Percentiles rank a stretch among this genome's conserved stretches.
Conservation (phyloP, 2,113 vertebrate species). For the Rhea americana region DNA sequence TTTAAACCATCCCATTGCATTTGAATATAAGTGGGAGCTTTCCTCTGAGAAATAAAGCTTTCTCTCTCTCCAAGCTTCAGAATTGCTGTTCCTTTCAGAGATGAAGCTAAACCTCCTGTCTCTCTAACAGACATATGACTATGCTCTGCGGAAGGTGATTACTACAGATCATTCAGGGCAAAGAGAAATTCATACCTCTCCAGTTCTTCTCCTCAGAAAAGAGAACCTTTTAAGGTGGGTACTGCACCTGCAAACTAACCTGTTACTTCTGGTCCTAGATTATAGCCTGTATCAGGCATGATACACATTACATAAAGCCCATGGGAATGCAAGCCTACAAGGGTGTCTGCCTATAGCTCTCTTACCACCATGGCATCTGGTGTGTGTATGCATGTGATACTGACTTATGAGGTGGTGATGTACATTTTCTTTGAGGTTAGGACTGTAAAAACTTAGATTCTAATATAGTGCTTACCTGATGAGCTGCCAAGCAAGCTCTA, state of each 20-base stretch:
- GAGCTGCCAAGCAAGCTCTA: neutral
- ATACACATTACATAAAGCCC: neutral
- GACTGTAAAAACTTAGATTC: neutral
- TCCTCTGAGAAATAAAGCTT: neutral
- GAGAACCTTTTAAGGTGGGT: constrained; percentile 76
- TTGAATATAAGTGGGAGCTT: neutral
- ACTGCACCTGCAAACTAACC: neutral
- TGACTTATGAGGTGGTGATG: neutral
- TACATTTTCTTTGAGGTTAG: neutral
- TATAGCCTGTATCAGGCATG: neutral
- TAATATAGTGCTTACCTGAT: neutral
- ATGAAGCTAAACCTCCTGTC: constrained; percentile 16
- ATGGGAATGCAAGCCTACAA: neutral
- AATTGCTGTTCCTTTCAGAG: neutral
- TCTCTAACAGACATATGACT: constrained; percentile 65
- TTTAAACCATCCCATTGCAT: neutral
- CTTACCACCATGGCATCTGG: neutral
- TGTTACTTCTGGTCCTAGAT: neutral
- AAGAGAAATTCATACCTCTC: constrained; percentile 63
- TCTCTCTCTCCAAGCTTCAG: neutral
- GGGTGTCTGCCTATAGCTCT: neutral
- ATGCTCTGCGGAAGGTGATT: constrained; percentile 69
- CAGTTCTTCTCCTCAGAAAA: constrained; percentile 59
- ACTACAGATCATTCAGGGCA: constrained; percentile 47
- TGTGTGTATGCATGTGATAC: rapidly evolving